Percentiles rank a stretch among this genome's conserved stretches.
These are phyloP conservation scores for Lasioglossum figueresi DNA, from an alignment of 2,888 invertebrate genomes.

Conservation along the genomic window DNA sequence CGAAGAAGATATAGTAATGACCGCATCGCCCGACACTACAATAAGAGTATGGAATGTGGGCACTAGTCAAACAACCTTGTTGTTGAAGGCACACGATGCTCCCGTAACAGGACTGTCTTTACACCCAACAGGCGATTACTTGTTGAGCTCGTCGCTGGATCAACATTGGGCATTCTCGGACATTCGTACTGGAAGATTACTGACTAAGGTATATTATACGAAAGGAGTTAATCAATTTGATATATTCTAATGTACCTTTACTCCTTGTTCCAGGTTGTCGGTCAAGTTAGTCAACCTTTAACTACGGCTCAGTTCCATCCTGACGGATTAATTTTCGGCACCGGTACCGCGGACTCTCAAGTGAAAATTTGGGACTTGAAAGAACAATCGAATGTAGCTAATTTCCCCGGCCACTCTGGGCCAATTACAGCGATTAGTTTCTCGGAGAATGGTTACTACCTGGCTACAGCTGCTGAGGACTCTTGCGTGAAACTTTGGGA, in stretches of 20 bases:
- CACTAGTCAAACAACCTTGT: slow-evolving; percentile 91
- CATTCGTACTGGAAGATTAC: slow-evolving; percentile 94
- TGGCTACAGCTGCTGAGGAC: slow-evolving; percentile 99
- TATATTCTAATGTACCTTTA: background rate
- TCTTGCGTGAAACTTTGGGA: slow-evolving; percentile 99
- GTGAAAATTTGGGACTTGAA: slow-evolving; percentile 99
- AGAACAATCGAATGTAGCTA: slow-evolving; percentile 98
- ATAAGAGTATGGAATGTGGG: slow-evolving; percentile 98
- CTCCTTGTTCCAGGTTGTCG: slow-evolving; percentile 80
- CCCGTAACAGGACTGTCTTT: slow-evolving; percentile 98
- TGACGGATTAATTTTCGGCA: slow-evolving; percentile 99
- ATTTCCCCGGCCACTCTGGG: slow-evolving; percentile 98
- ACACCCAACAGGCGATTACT: slow-evolving; percentile 99
- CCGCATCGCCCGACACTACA: slow-evolving; percentile 96
- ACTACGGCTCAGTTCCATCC: slow-evolving; percentile 99
- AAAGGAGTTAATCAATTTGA: background rate
- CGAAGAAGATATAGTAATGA: slow-evolving; percentile 96
- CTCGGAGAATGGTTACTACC: slow-evolving; percentile 99
- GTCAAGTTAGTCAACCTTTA: slow-evolving; percentile 85
- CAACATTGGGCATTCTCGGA: slow-evolving; percentile 99
- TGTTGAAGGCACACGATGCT: slow-evolving; percentile 96
- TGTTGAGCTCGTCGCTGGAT: slow-evolving; percentile 96
- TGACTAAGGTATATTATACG: slow-evolving; percentile 90
- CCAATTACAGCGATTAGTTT: slow-evolving; percentile 98
- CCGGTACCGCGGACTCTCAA: slow-evolving; percentile 96